A percentile compares a stretch with the other conserved stretches of the same genome.
phyloP scores from a whole-genome alignment of 2,888 invertebrate genomes.

The Limenitis camilla region DNA sequence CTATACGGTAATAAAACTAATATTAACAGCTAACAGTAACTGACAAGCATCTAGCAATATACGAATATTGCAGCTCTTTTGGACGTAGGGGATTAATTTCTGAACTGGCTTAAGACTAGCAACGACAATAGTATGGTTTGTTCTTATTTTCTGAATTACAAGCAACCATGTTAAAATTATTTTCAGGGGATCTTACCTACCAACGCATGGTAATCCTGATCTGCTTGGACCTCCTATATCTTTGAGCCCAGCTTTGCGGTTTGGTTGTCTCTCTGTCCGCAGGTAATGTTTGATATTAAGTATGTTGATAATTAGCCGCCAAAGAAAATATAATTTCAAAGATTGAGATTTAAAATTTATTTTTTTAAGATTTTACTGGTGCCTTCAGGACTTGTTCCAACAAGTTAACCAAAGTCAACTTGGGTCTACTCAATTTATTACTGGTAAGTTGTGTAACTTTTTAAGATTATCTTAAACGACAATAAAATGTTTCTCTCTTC shows the following conservation, averaged over 20 bases:
- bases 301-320: not conserved
- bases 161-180: not conserved
- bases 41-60: no score
- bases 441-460: slow-evolving; percentile 38
- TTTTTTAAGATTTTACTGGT: slow-evolving; percentile 79
- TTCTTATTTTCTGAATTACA: no score
- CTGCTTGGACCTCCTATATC: slow-evolving; percentile 79
- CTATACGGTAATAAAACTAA: not conserved
- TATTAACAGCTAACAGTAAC: no score
- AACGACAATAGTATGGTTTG: no score
- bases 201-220: slow-evolving; percentile 81
- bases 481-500: not conserved
- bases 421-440: slow-evolving; percentile 51
- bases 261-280: slow-evolving; percentile 81
- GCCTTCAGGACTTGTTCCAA: slow-evolving; percentile 77
- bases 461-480: not conserved
- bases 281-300: slow-evolving; percentile 40
- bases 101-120: not conserved
- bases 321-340: not conserved
- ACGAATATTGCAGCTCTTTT: not conserved
- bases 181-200: slow-evolving; percentile 75
- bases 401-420: slow-evolving; percentile 69
- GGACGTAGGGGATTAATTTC: not conserved
- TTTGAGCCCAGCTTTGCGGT: slow-evolving; percentile 80
- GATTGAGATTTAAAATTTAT: not conserved